A percentile compares a stretch with the other conserved stretches of the same genome.
These are phyloP conservation scores for Homarus americanus DNA, from an alignment of 1,140 invertebrate species.

Conservation along the genomic window DNA sequence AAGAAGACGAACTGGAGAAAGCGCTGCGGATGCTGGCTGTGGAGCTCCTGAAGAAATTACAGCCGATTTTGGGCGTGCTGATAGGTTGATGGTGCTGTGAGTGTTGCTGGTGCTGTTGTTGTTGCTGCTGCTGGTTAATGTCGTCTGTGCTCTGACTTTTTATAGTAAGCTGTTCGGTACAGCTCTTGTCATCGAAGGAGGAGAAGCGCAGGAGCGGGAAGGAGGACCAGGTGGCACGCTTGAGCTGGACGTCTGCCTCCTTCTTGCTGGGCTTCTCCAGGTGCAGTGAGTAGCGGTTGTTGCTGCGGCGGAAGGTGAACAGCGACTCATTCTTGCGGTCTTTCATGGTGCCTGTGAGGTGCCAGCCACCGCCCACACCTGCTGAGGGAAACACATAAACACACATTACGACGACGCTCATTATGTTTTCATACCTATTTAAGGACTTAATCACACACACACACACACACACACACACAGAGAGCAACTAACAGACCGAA, in stretches of 20 bases:
- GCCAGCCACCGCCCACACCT: not conserved
- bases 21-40: slow-evolving; percentile 49
- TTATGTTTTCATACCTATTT: too few species aligned
- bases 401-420: too few species aligned
- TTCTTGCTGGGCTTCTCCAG: slow-evolving; percentile 36
- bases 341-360: not conserved
- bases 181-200: slow-evolving; percentile 23
- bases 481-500: not conserved
- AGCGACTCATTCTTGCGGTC: slow-evolving; percentile 28
- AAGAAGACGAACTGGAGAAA: slow-evolving; percentile 38
- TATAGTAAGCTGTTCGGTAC: not conserved
- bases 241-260: slow-evolving; percentile 46
- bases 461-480: not conserved
- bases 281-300: slow-evolving; percentile 51
- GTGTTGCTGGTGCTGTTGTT: not conserved
- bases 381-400: not conserved
- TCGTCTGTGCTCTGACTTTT: slow-evolving; percentile 41
- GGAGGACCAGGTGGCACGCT: slow-evolving; percentile 56
- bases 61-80: slow-evolving; percentile 25
- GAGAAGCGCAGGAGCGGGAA: slow-evolving; percentile 44
- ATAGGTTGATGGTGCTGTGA: too few species aligned
- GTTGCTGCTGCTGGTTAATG: slow-evolving; percentile 17
- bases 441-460: not conserved
- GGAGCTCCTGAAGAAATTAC: slow-evolving; percentile 41
- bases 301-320: slow-evolving; percentile 42